These are phyloP conservation scores for Sinella curviseta DNA, from an alignment of 1,140 invertebrate genomes.

Conservation along the genomic window DNA sequence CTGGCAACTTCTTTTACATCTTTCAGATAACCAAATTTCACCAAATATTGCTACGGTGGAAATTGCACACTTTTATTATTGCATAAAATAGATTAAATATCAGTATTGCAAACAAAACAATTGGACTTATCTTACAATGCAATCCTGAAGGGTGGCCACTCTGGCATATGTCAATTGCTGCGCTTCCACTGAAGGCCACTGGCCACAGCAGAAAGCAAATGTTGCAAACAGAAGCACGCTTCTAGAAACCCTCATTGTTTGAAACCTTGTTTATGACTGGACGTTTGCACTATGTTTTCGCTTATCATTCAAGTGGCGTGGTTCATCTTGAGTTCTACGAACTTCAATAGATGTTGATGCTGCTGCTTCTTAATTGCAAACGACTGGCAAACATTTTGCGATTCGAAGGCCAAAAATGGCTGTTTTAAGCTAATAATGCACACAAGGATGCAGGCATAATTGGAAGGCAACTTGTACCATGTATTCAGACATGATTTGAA, in stretches of 20 bases:
- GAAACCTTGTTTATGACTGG: not conserved
- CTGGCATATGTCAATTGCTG: slow-evolving; percentile 12
- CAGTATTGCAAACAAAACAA: not conserved
- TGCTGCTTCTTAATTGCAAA: too few relatives aligned
- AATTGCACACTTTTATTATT: too few relatives aligned
- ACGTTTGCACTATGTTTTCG: not conserved
- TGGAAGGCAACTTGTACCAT: too few relatives aligned
- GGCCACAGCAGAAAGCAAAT: not conserved
- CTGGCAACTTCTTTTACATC: slow-evolving; percentile 28
- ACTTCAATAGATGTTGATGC: too few relatives aligned
- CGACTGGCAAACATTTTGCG: too few relatives aligned
- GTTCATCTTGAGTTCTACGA: not conserved
- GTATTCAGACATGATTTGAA: too few relatives aligned
- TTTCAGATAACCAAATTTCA: slow-evolving; percentile 36
- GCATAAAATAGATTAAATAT: not conserved
- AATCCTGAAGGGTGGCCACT: slow-evolving; percentile 2
- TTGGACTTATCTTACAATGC: slow-evolving; percentile 5
- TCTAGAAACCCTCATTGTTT: slow-evolving; percentile 6
- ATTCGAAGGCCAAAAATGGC: too few relatives aligned
- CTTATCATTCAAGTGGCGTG: not conserved
- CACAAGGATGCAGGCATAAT: too few relatives aligned
- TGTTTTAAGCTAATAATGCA: too few relatives aligned
- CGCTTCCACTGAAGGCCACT: not conserved
- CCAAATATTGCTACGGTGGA: slow-evolving; percentile 28
- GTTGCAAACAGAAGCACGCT: not conserved